Base-by-base conservation (phyloP, 2,113 vertebrate genomes). In the Piliocolobus tephrosceles region DNA sequence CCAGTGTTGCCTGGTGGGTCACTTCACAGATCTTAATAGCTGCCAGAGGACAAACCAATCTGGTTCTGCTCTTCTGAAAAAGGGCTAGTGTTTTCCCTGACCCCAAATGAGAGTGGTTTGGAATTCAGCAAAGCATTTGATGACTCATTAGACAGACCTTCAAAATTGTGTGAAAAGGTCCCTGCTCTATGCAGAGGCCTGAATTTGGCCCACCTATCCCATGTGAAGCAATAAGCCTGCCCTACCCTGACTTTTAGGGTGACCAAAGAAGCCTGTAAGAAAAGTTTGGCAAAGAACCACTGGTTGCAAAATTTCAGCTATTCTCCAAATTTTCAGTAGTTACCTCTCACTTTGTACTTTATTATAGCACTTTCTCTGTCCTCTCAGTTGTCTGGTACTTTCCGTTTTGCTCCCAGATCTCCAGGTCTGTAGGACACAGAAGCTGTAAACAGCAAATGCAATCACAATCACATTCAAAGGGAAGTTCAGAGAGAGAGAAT, bases 41-140 rank as follows among this genome's bases (percentile, higher is more conserved):
- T 94, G 61, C 47, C 72, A 12, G 73, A 96, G 85, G 52, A n/a
- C 35, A 96, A 89, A 79, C 50, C 18, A 43, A 87, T 91, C 76
- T 97, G 43, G 47, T 75, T 91, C 78, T 92, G 78, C n/a, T 97
- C 16, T 93, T 79, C 52, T 61, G 32, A 58, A 70, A 90, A 94
- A 43, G 47, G 13, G 3, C 35, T 80, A 16, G 5, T 84, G 18
- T 40, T 12, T 43, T 70, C 57, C 32, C 47, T 61, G 38, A 76
- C 14, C 58, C n/a, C 22, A 87, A 61, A 66, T 18, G n/a, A 79
- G 40, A 93, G 35, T 45, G 84, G 68, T 16, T 58, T 66, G 52
- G 27, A 86, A 80, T 35, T n/a, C 23, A 64, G 40, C 32, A 82
- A 82, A 93, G 38, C 8, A 81, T 50, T 43, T 27, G 38, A 84